Conservation (phyloP, 2,113 vertebrate genomes). For the Anhinga rufa region DNA sequence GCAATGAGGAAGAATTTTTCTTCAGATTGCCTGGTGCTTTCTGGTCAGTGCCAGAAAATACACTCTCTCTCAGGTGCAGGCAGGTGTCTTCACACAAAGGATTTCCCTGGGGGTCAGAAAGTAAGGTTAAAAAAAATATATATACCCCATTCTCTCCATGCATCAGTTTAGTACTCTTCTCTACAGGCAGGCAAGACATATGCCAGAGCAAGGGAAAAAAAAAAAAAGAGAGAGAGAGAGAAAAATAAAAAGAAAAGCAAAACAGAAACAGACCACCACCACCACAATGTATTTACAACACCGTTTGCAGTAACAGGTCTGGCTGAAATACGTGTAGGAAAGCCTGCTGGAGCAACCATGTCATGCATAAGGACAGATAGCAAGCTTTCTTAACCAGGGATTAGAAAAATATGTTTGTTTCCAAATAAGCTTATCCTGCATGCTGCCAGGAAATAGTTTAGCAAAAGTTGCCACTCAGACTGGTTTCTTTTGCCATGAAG, state of each 20-base stretch:
- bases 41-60: neutral
- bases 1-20: neutral
- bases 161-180: neutral
- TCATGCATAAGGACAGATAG: neutral
- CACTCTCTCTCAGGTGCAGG: neutral
- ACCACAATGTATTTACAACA: neutral
- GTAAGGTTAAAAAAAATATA: neutral
- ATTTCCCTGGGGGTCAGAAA: neutral
- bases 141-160: neutral
- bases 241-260: neutral
- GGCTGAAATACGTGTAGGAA: neutral
- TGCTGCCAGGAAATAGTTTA: neutral
- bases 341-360: neutral
- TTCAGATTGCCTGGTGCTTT: neutral
- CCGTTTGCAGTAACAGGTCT: neutral
- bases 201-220: neutral
- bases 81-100: neutral
- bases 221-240: no score
- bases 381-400: neutral
- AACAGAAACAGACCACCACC: neutral
- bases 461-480: neutral
- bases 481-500: neutral
- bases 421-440: neutral
- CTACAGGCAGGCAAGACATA: neutral
- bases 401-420: constrained; percentile 1